A percentile compares a stretch with the other conserved stretches of the same genome.
phyloP scores from a whole-genome alignment of 2,797 vertebrate species.

The Hyperoplus lanceolatus region DNA sequence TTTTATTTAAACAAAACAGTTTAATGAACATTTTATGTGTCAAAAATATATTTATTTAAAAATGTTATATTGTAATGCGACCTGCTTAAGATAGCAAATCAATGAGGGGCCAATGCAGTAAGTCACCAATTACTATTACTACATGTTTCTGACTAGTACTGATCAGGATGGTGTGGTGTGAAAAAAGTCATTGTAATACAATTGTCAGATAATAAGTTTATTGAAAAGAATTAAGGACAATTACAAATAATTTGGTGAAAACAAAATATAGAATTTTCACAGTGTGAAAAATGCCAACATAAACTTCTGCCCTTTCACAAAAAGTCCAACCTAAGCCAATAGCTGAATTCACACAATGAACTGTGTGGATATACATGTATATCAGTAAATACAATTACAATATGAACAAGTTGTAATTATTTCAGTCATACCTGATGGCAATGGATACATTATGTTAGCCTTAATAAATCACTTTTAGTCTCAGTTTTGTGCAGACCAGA shows the following conservation, averaged over 20 bases:
- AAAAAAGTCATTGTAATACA: neutral
- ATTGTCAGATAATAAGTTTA: slow-evolving; percentile 39
- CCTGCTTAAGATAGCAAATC: slow-evolving; percentile 17
- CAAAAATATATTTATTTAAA: slow-evolving; percentile 19
- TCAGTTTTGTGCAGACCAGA: slow-evolving; percentile 41
- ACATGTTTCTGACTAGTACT: neutral
- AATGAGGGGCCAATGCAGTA: neutral
- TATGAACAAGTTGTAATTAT: slow-evolving; percentile 6
- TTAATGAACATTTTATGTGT: slow-evolving; percentile 7
- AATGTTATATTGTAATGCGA: slow-evolving; percentile 20
- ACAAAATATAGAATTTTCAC: slow-evolving; percentile 6
- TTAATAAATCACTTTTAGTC: slow-evolving; percentile 59
- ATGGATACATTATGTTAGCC: slow-evolving; percentile 63
- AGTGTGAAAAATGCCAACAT: neutral
- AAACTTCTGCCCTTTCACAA: neutral
- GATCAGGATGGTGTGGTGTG: slow-evolving; percentile 11
- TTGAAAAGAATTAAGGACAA: slow-evolving; percentile 24
- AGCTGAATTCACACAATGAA: slow-evolving; percentile 2
- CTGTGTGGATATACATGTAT: neutral
- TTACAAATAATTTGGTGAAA: neutral
- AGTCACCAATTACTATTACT: neutral
- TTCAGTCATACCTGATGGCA: slow-evolving; percentile 22
- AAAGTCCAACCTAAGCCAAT: neutral
- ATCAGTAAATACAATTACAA: neutral
- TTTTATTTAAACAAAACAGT: slow-evolving; percentile 25